Conservation (phyloP, 2,797 vertebrate species). For the Aeoliscus strigatus region DNA sequence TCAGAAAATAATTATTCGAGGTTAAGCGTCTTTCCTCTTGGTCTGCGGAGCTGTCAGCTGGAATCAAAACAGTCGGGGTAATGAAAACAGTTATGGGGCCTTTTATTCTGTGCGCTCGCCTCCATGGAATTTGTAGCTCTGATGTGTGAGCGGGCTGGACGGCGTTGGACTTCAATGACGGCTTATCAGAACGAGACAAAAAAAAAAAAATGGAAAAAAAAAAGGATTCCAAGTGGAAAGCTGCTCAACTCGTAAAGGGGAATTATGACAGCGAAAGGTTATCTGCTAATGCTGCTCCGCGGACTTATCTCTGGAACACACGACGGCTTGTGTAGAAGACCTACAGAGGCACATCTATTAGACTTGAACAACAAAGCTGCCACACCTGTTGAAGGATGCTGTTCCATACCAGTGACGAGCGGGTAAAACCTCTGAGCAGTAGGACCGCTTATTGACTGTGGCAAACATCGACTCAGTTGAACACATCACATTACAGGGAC, state of each 20-base stretch:
- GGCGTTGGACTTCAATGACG: slow-evolving; percentile 28
- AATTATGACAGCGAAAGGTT: slow-evolving; percentile 29
- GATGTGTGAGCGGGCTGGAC: slow-evolving; percentile 40
- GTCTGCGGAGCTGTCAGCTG: slow-evolving; percentile 46
- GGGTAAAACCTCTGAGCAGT: no score
- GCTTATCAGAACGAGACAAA: slow-evolving; percentile 42
- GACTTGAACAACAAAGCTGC: no score
- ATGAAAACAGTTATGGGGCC: slow-evolving; percentile 39
- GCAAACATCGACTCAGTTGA: no score
- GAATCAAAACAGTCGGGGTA: slow-evolving; percentile 57
- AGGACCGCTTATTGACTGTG: no score
- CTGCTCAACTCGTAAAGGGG: slow-evolving; percentile 24
- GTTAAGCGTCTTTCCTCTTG: slow-evolving; percentile 68
- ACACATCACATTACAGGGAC: no score
- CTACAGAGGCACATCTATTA: not conserved
- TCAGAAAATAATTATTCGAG: slow-evolving; percentile 70
- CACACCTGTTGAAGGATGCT: no score
- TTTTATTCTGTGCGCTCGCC: slow-evolving; percentile 25
- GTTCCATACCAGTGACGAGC: no score
- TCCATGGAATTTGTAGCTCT: slow-evolving; percentile 28
- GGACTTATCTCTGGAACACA: no score
- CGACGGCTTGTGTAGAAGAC: no score
- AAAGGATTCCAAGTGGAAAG: no score
- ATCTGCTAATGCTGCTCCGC: slow-evolving; percentile 32
- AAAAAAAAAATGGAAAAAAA: no score